Conservation (phyloP, 2,888 invertebrate genomes). For the Pseudoips prasinana region DNA sequence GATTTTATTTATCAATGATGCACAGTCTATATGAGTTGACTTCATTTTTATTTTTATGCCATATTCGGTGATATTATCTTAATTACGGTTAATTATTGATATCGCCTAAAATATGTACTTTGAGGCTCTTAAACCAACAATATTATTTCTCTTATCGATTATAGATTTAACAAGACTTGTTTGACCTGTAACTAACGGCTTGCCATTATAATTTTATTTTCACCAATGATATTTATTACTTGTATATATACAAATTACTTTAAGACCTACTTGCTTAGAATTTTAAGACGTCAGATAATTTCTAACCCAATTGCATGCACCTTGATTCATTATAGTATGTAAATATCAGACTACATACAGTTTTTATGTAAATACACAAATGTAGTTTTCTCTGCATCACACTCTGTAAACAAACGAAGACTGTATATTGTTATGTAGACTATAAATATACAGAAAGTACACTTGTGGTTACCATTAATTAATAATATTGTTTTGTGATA, state of each 20-base stretch:
- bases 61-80: slow-evolving; percentile 68
- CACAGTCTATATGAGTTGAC: slow-evolving; percentile 57
- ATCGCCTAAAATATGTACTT: slow-evolving; percentile 63
- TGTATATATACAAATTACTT: slow-evolving; percentile 64
- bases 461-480: slow-evolving; percentile 40
- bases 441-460: slow-evolving; percentile 52
- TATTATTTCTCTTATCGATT: slow-evolving; percentile 43
- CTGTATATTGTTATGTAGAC: slow-evolving; percentile 56
- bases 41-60: slow-evolving; percentile 67
- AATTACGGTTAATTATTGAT: slow-evolving; percentile 46
- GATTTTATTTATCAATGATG: slow-evolving; percentile 73
- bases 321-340: slow-evolving; percentile 47
- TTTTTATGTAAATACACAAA: slow-evolving; percentile 67
- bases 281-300: slow-evolving; percentile 52
- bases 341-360: slow-evolving; percentile 53
- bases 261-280: slow-evolving; percentile 54
- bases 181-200: slow-evolving; percentile 72
- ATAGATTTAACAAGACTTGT: slow-evolving; percentile 53
- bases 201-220: slow-evolving; percentile 77
- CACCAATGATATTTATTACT: slow-evolving; percentile 77
- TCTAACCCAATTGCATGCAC: slow-evolving; percentile 54
- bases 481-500: slow-evolving; percentile 31
- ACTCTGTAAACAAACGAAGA: slow-evolving; percentile 52
- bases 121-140: slow-evolving; percentile 65
- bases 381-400: slow-evolving; percentile 30